phyloP scores from a whole-genome alignment of 92 coral and sea anemone genomes.

The Muricea muricata region DNA sequence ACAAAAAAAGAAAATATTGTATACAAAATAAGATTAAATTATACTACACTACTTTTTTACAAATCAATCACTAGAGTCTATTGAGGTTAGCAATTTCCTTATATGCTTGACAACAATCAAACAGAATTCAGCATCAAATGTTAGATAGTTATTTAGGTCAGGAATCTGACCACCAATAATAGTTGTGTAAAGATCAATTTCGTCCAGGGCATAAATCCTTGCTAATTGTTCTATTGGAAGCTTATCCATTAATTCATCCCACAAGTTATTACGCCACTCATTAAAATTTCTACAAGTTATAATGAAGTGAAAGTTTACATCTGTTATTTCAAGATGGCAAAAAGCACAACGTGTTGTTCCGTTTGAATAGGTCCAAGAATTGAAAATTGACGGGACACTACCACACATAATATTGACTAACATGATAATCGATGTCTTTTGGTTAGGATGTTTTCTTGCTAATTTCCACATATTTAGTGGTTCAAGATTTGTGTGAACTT shows the following conservation, averaged over 20 bases:
- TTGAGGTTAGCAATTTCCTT: not conserved
- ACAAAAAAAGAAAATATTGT: too few relatives aligned
- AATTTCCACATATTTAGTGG: conserved; percentile 4
- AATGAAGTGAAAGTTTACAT: not conserved
- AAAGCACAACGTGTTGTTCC: not conserved
- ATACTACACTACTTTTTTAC: not conserved
- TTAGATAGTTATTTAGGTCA: not conserved
- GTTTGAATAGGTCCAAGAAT: not conserved
- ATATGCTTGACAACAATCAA: not conserved
- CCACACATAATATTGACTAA: not conserved
- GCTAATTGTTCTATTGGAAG: not conserved
- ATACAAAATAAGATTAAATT: not conserved
- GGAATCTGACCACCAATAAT: not conserved
- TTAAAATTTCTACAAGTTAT: not conserved
- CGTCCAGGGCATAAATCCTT: not conserved
- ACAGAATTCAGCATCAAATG: not conserved
- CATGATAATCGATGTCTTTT: not conserved
- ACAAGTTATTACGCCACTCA: not conserved
- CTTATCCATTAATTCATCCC: not conserved
- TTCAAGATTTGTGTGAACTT: not conserved
- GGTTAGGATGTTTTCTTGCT: not conserved
- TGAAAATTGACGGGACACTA: not conserved
- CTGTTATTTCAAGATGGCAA: not conserved
- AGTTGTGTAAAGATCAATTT: not conserved
- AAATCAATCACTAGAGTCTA: not conserved